phyloP scores from a whole-genome alignment of 1,140 invertebrate species.

The Hyles euphorbiae region DNA sequence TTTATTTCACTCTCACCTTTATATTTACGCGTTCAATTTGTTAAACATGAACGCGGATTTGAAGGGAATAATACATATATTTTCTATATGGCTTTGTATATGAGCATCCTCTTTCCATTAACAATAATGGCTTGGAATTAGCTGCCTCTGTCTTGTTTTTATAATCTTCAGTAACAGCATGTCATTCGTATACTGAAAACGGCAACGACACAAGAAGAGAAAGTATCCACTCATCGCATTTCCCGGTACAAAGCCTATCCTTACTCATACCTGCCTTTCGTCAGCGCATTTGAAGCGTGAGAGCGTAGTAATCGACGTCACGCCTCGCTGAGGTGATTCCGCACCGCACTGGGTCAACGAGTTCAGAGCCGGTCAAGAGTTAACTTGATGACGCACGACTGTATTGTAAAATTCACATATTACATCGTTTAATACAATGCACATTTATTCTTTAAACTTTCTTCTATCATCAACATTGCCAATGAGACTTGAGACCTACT shows the following conservation, averaged over 20 bases:
- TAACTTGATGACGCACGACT: constrained; percentile 12
- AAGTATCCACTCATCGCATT: background rate
- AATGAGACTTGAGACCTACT: too few species aligned
- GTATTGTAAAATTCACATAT: constrained; percentile 1
- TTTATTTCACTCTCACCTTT: constrained; percentile 18
- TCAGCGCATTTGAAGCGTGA: constrained; percentile 29
- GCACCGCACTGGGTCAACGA: constrained; percentile 33
- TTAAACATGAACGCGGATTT: constrained; percentile 3
- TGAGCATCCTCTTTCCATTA: background rate
- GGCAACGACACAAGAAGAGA: background rate
- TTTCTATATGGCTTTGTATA: background rate
- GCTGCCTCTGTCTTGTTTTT: too few species aligned
- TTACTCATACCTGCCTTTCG: constrained; percentile 18
- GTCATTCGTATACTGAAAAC: background rate
- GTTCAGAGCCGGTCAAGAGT: constrained; percentile 27
- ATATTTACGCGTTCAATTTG: constrained; percentile 10
- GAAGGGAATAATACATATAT: background rate
- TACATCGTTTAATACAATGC: too few species aligned
- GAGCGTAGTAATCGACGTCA: constrained; percentile 24
- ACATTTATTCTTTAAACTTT: too few species aligned
- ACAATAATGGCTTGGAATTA: too few species aligned
- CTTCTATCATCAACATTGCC: too few species aligned
- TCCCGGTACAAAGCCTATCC: constrained; percentile 7
- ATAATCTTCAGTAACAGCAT: background rate
- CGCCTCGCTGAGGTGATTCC: constrained; percentile 24